Evolutionary conservation across 2,113 vertebrate species (phyloP), one percentile per base, ranked within the genome.

Genomic region (Morone saxatilis): DNA sequence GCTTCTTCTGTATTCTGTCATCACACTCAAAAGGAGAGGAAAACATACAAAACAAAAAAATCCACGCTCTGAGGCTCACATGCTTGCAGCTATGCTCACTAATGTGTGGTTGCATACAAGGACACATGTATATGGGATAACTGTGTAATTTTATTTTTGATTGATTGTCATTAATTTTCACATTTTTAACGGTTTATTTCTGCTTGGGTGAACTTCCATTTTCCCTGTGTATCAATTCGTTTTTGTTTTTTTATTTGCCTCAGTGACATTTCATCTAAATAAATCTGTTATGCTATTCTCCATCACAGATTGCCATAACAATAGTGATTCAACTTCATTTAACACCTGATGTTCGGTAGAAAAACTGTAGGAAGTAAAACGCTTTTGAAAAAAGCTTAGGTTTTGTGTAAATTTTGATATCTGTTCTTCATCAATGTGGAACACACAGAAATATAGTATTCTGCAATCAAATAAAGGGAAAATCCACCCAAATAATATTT

Each of bases 1-100:
- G 65, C 87, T 91, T 73, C 57, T 77, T 91, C 70, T 84, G 56
- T 59, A 88, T 83, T 81, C 84, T 36, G 66, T 65, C 71, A 70
- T 56, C 56, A 48, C 2, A 22, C 85, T 63, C 12, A 36, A 50
- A 67, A 68, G 67, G 51, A n/a, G 31, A 71, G 59, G 62, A 22
- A 40, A 65, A 4, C 25, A 71, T 56, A 75, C 85, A 74, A 77
- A 88, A 77, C 65, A 59, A 87, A 84, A 25, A 61, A 38, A 60
- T 56, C 54, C 47, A 67, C 9, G 6, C 76, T 81, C n/a, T 16
- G 22, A 87, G 60, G 41, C 40, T 45, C 17, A 4, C 70, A 56
- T 13, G 71, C 83, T 67, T 11, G 54, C 60, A 71, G 78, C 45
- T 36, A 20, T 22, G 20, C 72, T 78, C 65, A 57, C 38, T 74